Evolutionary conservation across 2,888 invertebrate genomes (phyloP), one percentile per base, ranked within the genome.

Genomic region (Crematogaster levior): DNA sequence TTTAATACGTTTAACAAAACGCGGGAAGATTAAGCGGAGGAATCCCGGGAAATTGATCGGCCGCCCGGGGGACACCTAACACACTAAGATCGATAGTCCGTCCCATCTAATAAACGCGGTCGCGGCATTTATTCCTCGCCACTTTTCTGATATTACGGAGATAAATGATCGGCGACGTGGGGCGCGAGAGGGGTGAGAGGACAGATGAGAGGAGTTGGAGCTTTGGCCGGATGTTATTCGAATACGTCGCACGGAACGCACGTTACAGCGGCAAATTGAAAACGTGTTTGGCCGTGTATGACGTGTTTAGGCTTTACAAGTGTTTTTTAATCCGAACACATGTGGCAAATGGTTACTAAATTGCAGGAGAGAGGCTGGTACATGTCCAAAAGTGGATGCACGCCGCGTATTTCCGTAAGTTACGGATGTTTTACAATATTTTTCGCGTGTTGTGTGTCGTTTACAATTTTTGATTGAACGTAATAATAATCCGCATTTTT

Each of bases 1-100:
- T 85, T 74, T 82, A 86, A 84, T 85, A 83, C 83, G 84, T 85
- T 85, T 85, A 85, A 86, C 84, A 65, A 84, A 82, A 83, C 86
- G 77, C 56, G 81, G 80, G 56, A 66, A 60, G 65, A 82, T 56
- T 82, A 70, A 73, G 74, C 82, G 82, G 66, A 89, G 85, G 87
- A 87, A 86, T 86, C 81, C 82, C 77, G 30, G 79, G 43, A 86
- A 89, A 89, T 89, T 89, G 89, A 89, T 89, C 87, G 83, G 84
- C 77, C 53, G 75, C 73, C 61, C 61, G 37, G 48, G 82, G 70
- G 63, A 65, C 63, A 65, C 63, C 63, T 65, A 63, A 68, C 68
- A 43, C 46, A 48, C 70, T 65, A 81, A 86, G 84, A 88, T 88
- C 84, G 84, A 86, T 88, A 81, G 86, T 66, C 70, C 53, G 81